Evolutionary conservation across 2,113 vertebrate species (phyloP).

Genomic region (Syngnathoides biaculeatus): DNA sequence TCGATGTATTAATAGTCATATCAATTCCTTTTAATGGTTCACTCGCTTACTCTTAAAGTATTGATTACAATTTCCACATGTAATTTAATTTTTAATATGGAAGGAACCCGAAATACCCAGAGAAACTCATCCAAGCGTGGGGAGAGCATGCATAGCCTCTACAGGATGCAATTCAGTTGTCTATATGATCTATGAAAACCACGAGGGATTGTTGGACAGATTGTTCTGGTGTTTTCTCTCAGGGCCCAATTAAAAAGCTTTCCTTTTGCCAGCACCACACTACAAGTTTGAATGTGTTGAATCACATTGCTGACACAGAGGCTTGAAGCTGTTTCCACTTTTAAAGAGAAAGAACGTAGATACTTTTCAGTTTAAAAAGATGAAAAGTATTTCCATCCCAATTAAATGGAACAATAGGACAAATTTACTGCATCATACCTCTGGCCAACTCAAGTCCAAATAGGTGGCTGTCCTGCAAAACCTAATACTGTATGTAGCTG

Average conservation of each 20-base stretch:
- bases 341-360: constrained; percentile 6
- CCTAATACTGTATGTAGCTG: no score
- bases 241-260: constrained; percentile 70
- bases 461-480: no score
- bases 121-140: not conserved
- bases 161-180: constrained; percentile 36
- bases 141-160: not conserved
- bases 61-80: no score
- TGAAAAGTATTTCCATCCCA: constrained; percentile 14
- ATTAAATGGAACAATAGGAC: not conserved
- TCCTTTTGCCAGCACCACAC: constrained; percentile 35
- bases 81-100: no score
- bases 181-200: constrained; percentile 71
- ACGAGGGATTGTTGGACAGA: constrained; percentile 66
- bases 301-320: constrained; percentile 33
- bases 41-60: no score
- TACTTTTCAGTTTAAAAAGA: constrained; percentile 19
- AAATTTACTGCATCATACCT: constrained; percentile 8
- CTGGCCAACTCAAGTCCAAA: no score
- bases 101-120: no score
- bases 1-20: no score
- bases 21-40: no score
- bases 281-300: constrained; percentile 37
- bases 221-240: constrained; percentile 68
- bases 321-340: constrained; percentile 41